A percentile compares a stretch with the other conserved stretches of the same genome.
Conservation (phyloP, 2,888 invertebrate genomes). For the Ophonus ardosiacus region DNA sequence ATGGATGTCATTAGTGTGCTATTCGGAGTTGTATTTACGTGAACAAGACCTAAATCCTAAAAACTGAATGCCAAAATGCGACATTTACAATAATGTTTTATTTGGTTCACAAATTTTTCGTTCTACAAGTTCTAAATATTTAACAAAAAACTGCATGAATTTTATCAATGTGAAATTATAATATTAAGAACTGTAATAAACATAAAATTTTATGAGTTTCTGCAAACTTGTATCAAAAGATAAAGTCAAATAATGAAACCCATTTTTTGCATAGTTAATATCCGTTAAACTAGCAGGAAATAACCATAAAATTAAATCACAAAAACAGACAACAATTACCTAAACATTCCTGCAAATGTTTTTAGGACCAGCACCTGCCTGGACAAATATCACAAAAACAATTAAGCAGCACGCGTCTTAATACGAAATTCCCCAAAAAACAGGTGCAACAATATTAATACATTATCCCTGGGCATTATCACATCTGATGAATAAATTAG, state of each 20-base stretch:
- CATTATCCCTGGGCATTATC: constrained; percentile 28
- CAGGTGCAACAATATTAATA: constrained; percentile 60
- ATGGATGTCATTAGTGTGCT: no score
- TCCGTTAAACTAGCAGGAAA: constrained; percentile 3
- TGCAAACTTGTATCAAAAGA: background rate
- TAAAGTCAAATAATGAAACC: background rate
- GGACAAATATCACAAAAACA: constrained; percentile 33
- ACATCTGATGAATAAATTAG: constrained; percentile 51
- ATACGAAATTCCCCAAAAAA: constrained; percentile 49
- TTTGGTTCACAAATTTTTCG: no score
- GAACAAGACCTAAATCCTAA: no score
- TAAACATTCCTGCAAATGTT: constrained; percentile 22
- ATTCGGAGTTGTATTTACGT: no score
- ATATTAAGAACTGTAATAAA: background rate
- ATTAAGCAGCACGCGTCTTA: constrained; percentile 23
- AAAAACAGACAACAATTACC: constrained; percentile 36
- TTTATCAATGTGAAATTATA: background rate
- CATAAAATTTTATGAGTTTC: background rate
- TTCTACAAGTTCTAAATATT: no score
- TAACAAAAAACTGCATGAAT: background rate
- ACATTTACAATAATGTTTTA: no score
- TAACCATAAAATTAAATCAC: constrained; percentile 45
- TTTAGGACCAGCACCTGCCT: constrained; percentile 44
- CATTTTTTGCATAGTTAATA: background rate
- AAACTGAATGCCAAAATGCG: no score